Evolutionary conservation across 1,140 invertebrate species (phyloP), one percentile per base, ranked within the genome.

Genomic region (Euborellia annulipes): DNA sequence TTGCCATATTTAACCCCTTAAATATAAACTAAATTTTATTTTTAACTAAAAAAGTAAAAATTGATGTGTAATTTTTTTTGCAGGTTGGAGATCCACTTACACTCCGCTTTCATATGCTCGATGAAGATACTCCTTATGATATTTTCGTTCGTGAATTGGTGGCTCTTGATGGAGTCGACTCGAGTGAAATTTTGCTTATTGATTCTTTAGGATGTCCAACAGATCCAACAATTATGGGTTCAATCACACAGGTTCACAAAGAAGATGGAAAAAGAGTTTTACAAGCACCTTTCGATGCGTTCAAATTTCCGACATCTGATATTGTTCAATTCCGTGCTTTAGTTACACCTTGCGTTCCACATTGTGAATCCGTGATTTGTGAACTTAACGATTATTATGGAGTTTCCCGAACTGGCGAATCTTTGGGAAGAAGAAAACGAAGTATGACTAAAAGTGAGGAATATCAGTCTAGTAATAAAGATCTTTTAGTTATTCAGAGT

Each of bases 251-350:
- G 22, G 56, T 65, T 1, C 53, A 60, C 14, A 50, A 49, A 7
- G 51, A 57, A n/a, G 51, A 50, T 4, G 57, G 52, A 20, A 59
- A 61, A 2, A 62, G 65, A 46, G 52, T 56, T 2, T 56, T 72
- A 0, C 58, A 64, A 27, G 68, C 69, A n/a, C 62, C 64, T 11
- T 72, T 72, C 46, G 70, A 72, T 51, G 70, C 70, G 2, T 72
- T 72, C 53, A 72, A 72, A 52, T 72, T 72, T 54, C 70, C 70
- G 3, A 69, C 69, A 2, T 68, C 66, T 2, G 67, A 71, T 27
- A 59, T 70, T 4, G 70, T 72, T 2, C 69, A 72, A 47, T 72
- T 72, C 55, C 64, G 69, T 46, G 70, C 70, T 20, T 50, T 72
- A 4, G 65, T 72, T 2, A 71, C 69, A 0, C 70, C 70, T 1